Evolutionary conservation across 2,888 invertebrate species (phyloP).

Genomic region (Leucania comma): DNA sequence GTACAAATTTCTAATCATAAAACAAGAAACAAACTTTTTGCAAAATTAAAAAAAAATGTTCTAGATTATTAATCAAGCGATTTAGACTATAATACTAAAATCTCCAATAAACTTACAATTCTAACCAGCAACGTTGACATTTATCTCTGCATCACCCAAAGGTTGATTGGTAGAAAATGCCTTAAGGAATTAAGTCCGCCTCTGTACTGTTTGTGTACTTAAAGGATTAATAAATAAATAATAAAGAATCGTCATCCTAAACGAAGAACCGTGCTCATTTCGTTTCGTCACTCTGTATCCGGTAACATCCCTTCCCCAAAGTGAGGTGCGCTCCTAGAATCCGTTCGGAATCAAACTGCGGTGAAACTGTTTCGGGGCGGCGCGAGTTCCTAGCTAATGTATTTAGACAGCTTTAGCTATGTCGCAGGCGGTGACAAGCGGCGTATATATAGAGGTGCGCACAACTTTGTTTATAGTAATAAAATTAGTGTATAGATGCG

Average conservation of each 20-base stretch:
- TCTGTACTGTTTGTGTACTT: too few relatives aligned
- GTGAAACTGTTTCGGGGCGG: slow-evolving; percentile 71
- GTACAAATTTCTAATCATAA: too few relatives aligned
- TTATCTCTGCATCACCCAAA: too few relatives aligned
- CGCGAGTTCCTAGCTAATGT: slow-evolving; percentile 74
- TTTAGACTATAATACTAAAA: too few relatives aligned
- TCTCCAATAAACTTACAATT: too few relatives aligned
- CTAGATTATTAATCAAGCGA: too few relatives aligned
- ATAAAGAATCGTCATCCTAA: not conserved
- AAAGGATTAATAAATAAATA: too few relatives aligned
- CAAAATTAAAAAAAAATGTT: too few relatives aligned
- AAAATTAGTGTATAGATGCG: slow-evolving; percentile 46
- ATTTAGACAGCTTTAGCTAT: slow-evolving; percentile 69
- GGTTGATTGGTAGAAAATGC: too few relatives aligned
- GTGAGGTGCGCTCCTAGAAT: slow-evolving; percentile 72
- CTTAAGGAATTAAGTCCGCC: too few relatives aligned
- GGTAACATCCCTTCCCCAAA: slow-evolving; percentile 68
- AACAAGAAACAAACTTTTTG: too few relatives aligned
- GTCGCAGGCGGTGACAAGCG: slow-evolving; percentile 62
- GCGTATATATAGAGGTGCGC: slow-evolving; percentile 43
- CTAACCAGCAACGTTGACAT: too few relatives aligned
- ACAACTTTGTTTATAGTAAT: slow-evolving; percentile 40
- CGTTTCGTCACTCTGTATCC: slow-evolving; percentile 60
- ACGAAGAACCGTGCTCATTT: slow-evolving; percentile 45
- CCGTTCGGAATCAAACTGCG: slow-evolving; percentile 79